Conservation (phyloP, 2,113 vertebrate genomes). For the Odontophorus gujanensis region DNA sequence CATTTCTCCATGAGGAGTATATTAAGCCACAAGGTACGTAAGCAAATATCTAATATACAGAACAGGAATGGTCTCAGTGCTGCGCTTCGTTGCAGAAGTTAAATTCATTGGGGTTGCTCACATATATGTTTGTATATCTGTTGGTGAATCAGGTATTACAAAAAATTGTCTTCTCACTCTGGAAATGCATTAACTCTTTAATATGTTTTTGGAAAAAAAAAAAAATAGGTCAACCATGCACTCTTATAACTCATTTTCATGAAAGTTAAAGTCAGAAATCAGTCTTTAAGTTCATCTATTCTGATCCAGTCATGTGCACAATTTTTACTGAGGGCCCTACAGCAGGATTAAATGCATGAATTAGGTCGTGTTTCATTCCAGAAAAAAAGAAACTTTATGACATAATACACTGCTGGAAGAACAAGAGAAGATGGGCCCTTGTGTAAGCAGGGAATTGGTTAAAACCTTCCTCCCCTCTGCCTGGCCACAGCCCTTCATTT, state of each 20-base stretch:
- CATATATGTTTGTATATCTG: background rate
- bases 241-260: background rate
- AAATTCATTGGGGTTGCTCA: background rate
- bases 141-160: background rate
- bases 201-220: background rate
- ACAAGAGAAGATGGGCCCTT: background rate
- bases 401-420: background rate
- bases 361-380: background rate
- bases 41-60: background rate
- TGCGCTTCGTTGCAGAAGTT: background rate
- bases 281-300: background rate
- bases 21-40: background rate
- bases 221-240: background rate
- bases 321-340: background rate
- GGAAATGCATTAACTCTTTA: background rate
- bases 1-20: background rate
- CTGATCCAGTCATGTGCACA: background rate
- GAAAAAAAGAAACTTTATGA: background rate
- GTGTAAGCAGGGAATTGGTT: background rate
- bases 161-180: background rate
- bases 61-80: accelerated
- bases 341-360: background rate
- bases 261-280: background rate
- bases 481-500: background rate
- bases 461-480: background rate